phyloP scores from a whole-genome alignment of 2,113 vertebrate genomes.

The Natator depressus region DNA sequence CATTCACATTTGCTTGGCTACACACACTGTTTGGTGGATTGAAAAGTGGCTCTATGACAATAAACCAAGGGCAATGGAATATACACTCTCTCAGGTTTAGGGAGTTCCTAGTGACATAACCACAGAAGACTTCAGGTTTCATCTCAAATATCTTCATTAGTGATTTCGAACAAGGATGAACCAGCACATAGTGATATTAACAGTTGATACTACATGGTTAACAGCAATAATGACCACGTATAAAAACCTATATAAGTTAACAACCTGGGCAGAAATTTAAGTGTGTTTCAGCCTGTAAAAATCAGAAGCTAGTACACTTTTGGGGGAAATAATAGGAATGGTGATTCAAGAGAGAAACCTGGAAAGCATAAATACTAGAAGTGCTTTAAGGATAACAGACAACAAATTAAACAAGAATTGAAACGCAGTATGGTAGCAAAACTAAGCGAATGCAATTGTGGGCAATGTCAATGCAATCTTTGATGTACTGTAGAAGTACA shows the following conservation, averaged over 20 bases:
- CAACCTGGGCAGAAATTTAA: not conserved
- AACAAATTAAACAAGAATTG: not conserved
- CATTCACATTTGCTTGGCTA: not conserved
- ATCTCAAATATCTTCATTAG: not conserved
- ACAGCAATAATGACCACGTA: not conserved
- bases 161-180: not conserved
- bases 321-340: not conserved
- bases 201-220: not conserved
- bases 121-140: not conserved
- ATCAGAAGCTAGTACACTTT: not conserved
- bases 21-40: not conserved
- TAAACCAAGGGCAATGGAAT: not conserved
- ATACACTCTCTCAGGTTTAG: not conserved
- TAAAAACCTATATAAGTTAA: not conserved
- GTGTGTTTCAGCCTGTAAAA: not conserved
- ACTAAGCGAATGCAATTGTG: not conserved
- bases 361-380: not conserved
- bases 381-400: not conserved
- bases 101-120: not conserved
- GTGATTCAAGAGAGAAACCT: not conserved
- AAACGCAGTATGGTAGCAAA: not conserved
- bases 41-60: fast-evolving
- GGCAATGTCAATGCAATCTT: not conserved
- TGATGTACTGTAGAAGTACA: not conserved
- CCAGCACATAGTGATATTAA: fast-evolving